A percentile compares a stretch with the other conserved stretches of the same genome.
phyloP scores from a whole-genome alignment of 2,797 vertebrate species.

The Schizopygopsis pylzovi region DNA sequence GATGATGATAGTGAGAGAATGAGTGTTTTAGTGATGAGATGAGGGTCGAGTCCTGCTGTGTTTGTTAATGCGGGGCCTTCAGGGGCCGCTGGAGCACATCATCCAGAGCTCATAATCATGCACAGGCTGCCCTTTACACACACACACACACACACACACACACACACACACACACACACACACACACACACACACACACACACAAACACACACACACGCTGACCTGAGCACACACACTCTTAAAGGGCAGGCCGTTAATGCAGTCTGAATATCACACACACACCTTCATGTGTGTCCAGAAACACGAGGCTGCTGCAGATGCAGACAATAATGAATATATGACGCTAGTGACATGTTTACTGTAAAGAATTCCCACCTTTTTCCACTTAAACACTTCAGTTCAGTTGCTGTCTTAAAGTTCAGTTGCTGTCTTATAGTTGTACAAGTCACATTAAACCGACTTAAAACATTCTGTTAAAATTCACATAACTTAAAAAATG shows the following conservation, averaged over 20 bases:
- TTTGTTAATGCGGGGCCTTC: background rate
- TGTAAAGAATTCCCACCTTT: background rate
- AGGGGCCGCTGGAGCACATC: background rate
- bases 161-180: conserved; percentile 1
- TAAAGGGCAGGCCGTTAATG: conserved; percentile 41
- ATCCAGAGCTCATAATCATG: conserved; percentile 23
- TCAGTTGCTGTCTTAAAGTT: too few species aligned
- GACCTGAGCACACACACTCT: background rate
- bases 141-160: conserved; percentile 41
- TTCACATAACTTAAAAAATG: too few species aligned
- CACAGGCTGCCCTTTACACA: background rate
- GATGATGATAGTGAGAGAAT: background rate
- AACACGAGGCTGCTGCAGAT: background rate
- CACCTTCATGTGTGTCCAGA: background rate
- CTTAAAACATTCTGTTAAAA: too few species aligned
- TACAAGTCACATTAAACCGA: too few species aligned
- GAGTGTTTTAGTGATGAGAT: background rate
- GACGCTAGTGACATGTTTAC: background rate
- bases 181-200: conserved; percentile 20
- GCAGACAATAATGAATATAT: background rate
- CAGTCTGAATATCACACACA: conserved; percentile 36
- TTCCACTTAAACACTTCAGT: background rate
- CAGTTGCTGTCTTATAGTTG: too few species aligned
- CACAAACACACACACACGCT: background rate
- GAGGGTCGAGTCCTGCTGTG: conserved; percentile 10